These are phyloP conservation scores for Eulithis prunata DNA, from an alignment of 2,888 invertebrate species.

Conservation along the genomic window DNA sequence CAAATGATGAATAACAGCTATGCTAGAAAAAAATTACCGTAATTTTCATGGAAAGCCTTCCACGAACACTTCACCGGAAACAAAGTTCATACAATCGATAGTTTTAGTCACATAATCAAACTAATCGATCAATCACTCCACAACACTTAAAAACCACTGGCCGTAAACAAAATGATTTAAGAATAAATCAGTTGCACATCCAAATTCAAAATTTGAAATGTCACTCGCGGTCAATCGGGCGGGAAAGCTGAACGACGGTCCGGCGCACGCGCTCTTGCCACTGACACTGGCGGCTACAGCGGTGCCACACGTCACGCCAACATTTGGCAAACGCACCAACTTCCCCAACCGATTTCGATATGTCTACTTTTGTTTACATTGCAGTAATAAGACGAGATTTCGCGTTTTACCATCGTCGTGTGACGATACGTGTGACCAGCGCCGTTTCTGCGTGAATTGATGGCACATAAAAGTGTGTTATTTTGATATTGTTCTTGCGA, in stretches of 20 bases:
- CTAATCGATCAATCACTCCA: conserved; percentile 47
- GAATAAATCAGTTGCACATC: conserved; percentile 44
- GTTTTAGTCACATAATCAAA: conserved; percentile 51
- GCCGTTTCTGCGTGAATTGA: conserved; percentile 51
- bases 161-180: conserved; percentile 35
- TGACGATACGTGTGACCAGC: conserved; percentile 45
- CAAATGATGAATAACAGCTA: too few species aligned
- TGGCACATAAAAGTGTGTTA: conserved; percentile 61
- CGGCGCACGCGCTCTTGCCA: conserved; percentile 72
- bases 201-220: conserved; percentile 58
- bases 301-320: conserved; percentile 52
- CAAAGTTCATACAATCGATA: conserved; percentile 48
- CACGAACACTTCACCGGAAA: conserved; percentile 49
- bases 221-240: conserved; percentile 69
- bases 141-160: conserved; percentile 53
- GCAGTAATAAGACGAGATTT: conserved; percentile 47
- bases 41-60: conserved; percentile 51
- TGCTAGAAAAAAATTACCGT: conserved; percentile 50
- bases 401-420: conserved; percentile 52
- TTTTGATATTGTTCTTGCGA: conserved; percentile 61
- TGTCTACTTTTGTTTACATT: conserved; percentile 54
- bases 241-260: conserved; percentile 65
- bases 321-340: conserved; percentile 58
- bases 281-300: conserved; percentile 65
- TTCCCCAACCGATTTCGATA: conserved; percentile 52